Conservation (phyloP, 2,797 vertebrate genomes). For the Enteromius argenteus region DNA sequence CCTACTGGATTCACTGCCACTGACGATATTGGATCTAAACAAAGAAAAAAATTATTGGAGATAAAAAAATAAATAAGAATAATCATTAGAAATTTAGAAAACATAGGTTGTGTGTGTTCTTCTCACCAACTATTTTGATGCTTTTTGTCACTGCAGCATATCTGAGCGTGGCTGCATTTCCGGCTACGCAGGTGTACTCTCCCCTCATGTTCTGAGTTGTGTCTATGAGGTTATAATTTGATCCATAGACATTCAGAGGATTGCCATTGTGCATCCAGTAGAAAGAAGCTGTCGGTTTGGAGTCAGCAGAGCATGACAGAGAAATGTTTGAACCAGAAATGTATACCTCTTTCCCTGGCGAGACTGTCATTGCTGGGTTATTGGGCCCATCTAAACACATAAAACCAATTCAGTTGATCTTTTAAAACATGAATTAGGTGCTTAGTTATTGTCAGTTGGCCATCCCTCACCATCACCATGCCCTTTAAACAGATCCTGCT, state of each 20-base stretch:
- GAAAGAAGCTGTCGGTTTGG: conserved; percentile 66
- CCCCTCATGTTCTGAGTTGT: conserved; percentile 61
- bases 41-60: background rate
- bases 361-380: conserved; percentile 54
- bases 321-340: conserved; percentile 68
- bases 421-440: background rate
- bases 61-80: background rate
- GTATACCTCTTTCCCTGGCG: conserved; percentile 57
- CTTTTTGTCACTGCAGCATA: conserved; percentile 42
- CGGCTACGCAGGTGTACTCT: conserved; percentile 69
- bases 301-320: conserved; percentile 70
- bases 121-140: conserved; percentile 72
- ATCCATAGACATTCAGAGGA: conserved; percentile 29
- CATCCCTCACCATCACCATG: background rate
- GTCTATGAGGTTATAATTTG: conserved; percentile 56
- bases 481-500: background rate
- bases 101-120: background rate
- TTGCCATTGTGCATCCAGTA: conserved; percentile 67
- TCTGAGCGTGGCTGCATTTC: conserved; percentile 71
- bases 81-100: background rate
- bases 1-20: conserved; percentile 52
- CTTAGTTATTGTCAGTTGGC: background rate
- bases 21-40: conserved; percentile 66
- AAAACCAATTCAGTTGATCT: conserved; percentile 4
- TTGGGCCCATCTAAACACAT: conserved; percentile 74